phyloP scores from a whole-genome alignment of 2,888 invertebrate species.

The Kryphioiulus occultus region DNA sequence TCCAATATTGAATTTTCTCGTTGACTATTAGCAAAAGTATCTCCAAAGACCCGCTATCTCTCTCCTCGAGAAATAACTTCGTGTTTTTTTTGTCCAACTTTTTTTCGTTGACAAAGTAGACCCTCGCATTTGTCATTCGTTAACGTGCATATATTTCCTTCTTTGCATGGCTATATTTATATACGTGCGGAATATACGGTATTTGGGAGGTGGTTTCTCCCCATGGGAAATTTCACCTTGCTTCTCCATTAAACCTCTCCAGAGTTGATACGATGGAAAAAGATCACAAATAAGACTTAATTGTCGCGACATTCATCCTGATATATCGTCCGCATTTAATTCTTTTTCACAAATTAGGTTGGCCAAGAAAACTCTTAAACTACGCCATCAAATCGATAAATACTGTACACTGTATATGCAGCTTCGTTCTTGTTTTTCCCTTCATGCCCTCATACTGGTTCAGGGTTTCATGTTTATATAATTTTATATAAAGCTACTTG shows the following conservation, averaged over 20 bases:
- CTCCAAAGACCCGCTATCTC: neutral
- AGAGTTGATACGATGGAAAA: neutral
- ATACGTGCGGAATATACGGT: neutral
- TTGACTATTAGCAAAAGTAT: slow-evolving; percentile 21
- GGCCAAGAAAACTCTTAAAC: neutral
- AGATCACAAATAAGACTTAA: slow-evolving; percentile 22
- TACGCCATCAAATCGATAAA: neutral
- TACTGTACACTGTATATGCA: neutral
- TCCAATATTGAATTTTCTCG: slow-evolving; percentile 27
- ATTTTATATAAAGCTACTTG: neutral
- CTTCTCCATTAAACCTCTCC: neutral
- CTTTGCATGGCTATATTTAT: neutral
- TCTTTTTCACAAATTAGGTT: neutral
- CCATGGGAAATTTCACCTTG: neutral
- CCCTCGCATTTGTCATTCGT: slow-evolving; percentile 7
- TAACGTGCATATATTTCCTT: neutral
- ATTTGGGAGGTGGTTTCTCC: neutral
- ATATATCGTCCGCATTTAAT: neutral
- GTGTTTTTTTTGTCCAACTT: neutral
- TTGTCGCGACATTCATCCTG: slow-evolving; percentile 6
- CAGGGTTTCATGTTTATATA: no score
- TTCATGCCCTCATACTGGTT: neutral
- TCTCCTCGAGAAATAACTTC: neutral
- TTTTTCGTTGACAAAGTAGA: neutral
- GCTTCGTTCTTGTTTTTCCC: neutral